A percentile compares a stretch with the other conserved stretches of the same genome.
These are phyloP conservation scores for Hyphantria cunea DNA, from an alignment of 1,140 invertebrate species.

Conservation along the genomic window DNA sequence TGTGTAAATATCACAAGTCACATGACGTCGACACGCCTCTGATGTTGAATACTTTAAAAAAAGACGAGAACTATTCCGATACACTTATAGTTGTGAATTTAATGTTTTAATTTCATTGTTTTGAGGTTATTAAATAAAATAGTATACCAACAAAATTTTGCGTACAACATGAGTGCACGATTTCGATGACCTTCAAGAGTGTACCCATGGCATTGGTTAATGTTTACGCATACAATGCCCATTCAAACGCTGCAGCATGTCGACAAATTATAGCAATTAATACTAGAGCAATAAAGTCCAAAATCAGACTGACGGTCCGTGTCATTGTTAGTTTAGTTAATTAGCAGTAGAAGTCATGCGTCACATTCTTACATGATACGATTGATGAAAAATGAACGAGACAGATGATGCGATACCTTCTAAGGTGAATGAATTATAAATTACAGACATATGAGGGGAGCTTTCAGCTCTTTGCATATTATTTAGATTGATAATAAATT, in stretches of 20 bases:
- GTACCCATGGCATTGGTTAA: constrained; percentile 73
- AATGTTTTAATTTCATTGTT: not conserved
- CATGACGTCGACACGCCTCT: constrained; percentile 40
- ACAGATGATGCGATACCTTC: constrained; percentile 36
- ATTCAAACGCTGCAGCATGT: constrained; percentile 44
- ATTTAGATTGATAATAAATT: not conserved
- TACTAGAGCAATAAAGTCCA: constrained; percentile 43
- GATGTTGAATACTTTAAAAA: constrained; percentile 28
- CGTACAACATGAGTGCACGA: constrained; percentile 41
- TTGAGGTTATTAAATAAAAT: constrained; percentile 3
- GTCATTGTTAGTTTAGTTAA: constrained; percentile 63
- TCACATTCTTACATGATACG: constrained; percentile 52
- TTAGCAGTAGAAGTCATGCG: constrained; percentile 63
- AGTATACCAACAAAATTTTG: constrained; percentile 36
- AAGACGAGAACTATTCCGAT: constrained; percentile 14
- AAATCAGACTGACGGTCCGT: constrained; percentile 36
- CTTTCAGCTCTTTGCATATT: constrained; percentile 21
- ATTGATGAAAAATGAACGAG: constrained; percentile 45
- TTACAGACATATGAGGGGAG: constrained; percentile 28
- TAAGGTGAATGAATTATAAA: constrained; percentile 64
- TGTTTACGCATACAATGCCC: constrained; percentile 73
- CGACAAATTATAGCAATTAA: constrained; percentile 43
- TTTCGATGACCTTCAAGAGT: constrained; percentile 62
- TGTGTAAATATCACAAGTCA: constrained; percentile 32
- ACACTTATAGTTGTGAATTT: constrained; percentile 7